Conservation (phyloP, 2,797 vertebrate species). For the Periophthalmus magnuspinnatus region DNA sequence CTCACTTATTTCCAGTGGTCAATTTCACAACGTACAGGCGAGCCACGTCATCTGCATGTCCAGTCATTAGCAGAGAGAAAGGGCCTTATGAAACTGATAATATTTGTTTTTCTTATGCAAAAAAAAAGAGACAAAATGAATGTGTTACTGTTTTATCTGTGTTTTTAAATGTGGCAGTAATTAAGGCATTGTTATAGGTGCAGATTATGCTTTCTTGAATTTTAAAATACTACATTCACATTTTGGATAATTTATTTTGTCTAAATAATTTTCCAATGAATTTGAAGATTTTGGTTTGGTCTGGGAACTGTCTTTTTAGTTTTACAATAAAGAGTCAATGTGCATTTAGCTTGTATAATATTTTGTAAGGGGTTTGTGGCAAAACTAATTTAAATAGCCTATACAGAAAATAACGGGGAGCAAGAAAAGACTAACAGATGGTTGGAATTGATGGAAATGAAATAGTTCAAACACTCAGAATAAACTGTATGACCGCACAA, state of each 20-base stretch:
- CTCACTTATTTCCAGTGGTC: constrained; percentile 40
- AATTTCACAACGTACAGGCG: not conserved
- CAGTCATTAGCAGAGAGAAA: not conserved
- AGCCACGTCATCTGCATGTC: not conserved
- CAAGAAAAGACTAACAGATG: not conserved
- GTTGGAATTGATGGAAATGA: not conserved
- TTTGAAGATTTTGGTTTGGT: too few species aligned
- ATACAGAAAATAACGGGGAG: not conserved
- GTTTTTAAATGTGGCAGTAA: too few species aligned
- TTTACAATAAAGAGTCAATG: too few species aligned
- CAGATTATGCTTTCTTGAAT: too few species aligned
- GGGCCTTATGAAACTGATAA: not conserved
- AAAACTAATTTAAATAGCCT: not conserved
- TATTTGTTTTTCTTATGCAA: not conserved
- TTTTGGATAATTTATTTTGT: too few species aligned
- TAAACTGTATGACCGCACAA: not conserved
- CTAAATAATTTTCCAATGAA: too few species aligned
- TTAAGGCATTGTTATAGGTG: too few species aligned
- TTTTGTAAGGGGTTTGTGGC: not conserved
- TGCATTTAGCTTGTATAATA: not conserved
- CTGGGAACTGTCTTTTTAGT: too few species aligned
- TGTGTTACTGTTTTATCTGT: not conserved
- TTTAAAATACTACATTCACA: too few species aligned
- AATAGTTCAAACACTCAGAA: not conserved
- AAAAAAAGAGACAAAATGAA: not conserved